Percentiles rank a stretch among this genome's conserved stretches.
phyloP scores from a whole-genome alignment of 2,888 invertebrate genomes.

The Drosophila quinaria region DNA sequence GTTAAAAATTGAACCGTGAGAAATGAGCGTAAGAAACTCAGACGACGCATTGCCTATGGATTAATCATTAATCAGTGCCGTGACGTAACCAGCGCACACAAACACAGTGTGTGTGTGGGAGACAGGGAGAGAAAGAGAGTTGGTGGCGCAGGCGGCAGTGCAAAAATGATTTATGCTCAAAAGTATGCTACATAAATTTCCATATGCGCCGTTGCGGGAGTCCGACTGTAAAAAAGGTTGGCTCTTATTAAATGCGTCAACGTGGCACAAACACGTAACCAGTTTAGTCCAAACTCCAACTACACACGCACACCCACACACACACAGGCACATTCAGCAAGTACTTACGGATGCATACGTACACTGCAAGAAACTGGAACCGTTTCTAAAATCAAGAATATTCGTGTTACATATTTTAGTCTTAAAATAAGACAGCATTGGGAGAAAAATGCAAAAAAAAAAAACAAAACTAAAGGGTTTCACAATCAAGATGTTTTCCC shows the following conservation, averaged over 20 bases:
- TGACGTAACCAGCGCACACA: constrained; percentile 2
- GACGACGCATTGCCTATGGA: constrained; percentile 59
- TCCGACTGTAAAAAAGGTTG: constrained; percentile 44
- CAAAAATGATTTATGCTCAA: constrained; percentile 64
- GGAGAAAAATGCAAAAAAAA: too few relatives aligned
- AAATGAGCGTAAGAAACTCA: constrained; percentile 42
- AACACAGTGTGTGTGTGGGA: neutral
- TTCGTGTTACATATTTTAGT: neutral
- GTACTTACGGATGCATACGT: constrained; percentile 7
- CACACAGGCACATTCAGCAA: neutral
- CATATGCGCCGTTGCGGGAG: constrained; percentile 47
- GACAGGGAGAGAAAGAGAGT: neutral
- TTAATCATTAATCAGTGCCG: constrained; percentile 64
- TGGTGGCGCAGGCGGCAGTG: constrained; percentile 45
- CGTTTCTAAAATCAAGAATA: neutral
- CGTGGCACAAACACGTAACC: constrained; percentile 38
- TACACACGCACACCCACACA: constrained; percentile 10
- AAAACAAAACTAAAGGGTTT: too few relatives aligned
- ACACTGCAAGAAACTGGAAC: neutral
- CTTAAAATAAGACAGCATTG: too few relatives aligned
- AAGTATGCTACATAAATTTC: constrained; percentile 66
- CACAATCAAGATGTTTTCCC: too few relatives aligned
- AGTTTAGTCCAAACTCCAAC: constrained; percentile 29
- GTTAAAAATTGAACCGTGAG: constrained; percentile 53
- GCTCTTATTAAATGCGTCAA: constrained; percentile 58